Conservation (phyloP, 2,888 invertebrate genomes). For the Lithophane socia region DNA sequence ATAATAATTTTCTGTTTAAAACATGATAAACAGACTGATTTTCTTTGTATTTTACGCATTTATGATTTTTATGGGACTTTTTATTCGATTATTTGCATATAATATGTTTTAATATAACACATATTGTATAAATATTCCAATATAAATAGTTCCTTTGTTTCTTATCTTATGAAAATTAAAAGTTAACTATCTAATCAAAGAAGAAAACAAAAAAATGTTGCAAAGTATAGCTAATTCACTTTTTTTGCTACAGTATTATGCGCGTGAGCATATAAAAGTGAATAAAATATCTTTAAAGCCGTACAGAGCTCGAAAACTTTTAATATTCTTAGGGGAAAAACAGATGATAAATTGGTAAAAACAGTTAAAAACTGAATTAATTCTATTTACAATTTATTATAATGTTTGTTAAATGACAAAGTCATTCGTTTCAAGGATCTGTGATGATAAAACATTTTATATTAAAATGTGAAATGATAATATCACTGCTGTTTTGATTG, state of each 20-base stretch:
- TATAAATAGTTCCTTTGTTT: constrained; percentile 3
- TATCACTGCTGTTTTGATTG: constrained; percentile 82
- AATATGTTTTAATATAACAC: background rate
- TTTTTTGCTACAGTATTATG: background rate
- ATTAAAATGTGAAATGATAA: constrained; percentile 86
- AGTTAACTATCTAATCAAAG: constrained; percentile 14
- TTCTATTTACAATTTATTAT: constrained; percentile 46
- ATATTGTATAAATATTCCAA: background rate
- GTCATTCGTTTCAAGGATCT: constrained; percentile 78
- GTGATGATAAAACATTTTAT: constrained; percentile 88
- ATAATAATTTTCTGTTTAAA: constrained; percentile 52
- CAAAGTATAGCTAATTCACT: background rate
- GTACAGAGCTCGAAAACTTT: constrained; percentile 18
- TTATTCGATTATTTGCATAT: constrained; percentile 11
- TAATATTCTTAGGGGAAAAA: constrained; percentile 38
- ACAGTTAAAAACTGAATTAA: constrained; percentile 41
- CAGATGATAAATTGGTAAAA: constrained; percentile 23
- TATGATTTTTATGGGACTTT: constrained; percentile 31
- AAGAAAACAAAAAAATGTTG: background rate
- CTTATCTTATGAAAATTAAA: constrained; percentile 35
- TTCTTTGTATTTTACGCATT: constrained; percentile 52
- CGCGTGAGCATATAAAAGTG: background rate
- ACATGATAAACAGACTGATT: constrained; percentile 51
- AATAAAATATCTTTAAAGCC: background rate
- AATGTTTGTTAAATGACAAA: constrained; percentile 69